A percentile compares a stretch with the other conserved stretches of the same genome.
Conservation (phyloP, 2,797 vertebrate genomes). For the Alectoris magna region DNA sequence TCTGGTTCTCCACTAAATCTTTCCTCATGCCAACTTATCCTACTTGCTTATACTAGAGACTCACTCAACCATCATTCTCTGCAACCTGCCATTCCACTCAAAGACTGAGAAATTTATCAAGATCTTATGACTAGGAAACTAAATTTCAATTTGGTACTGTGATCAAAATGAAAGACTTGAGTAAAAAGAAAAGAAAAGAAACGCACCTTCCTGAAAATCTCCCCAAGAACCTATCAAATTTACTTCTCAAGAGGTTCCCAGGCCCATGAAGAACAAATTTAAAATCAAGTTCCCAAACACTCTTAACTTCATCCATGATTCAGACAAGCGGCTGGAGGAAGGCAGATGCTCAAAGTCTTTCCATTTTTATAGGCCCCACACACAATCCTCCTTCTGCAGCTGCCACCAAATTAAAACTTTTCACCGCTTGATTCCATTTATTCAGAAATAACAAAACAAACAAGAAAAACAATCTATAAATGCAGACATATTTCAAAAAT, state of each 20-base stretch:
- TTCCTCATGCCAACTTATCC: background rate
- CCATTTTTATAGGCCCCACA: background rate
- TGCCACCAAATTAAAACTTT: background rate
- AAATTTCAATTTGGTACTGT: background rate
- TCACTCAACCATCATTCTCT: background rate
- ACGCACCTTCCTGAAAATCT: background rate
- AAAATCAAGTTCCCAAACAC: background rate
- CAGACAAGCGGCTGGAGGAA: background rate
- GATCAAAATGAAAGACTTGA: background rate
- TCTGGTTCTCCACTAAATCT: background rate
- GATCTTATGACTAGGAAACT: background rate
- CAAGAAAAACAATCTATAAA: background rate
- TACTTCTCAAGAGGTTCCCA: background rate
- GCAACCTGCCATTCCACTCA: background rate
- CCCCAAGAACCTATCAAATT: background rate
- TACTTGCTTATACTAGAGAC: background rate
- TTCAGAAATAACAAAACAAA: slow-evolving; percentile 8
- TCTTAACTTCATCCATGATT: background rate
- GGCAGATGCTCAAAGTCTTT: background rate
- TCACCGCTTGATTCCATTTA: slow-evolving; percentile 22
- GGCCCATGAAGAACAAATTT: background rate
- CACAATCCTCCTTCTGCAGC: background rate
- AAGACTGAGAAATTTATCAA: background rate
- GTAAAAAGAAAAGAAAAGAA: background rate
- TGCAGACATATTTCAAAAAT: slow-evolving; percentile 35